Evolutionary conservation across 2,797 vertebrate genomes (phyloP).

Genomic region (Sebastes taczanowskii): DNA sequence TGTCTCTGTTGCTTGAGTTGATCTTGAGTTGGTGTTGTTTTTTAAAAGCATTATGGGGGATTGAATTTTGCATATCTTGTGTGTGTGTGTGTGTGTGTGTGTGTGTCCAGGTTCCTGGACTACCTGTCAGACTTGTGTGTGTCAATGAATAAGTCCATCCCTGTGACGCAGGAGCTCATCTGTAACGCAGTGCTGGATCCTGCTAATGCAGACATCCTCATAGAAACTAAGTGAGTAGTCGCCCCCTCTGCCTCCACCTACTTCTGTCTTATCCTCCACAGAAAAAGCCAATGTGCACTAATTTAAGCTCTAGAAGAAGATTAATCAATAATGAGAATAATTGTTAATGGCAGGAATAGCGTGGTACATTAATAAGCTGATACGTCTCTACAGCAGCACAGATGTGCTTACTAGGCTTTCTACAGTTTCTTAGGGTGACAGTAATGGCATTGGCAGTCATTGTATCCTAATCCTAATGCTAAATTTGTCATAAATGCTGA

Average conservation of each 20-base stretch:
- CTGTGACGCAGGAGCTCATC: constrained; percentile 97
- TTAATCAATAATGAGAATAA: not conserved
- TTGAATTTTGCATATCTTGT: not conserved
- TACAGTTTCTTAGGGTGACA: not conserved
- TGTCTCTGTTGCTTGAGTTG: not conserved
- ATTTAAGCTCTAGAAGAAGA: not conserved
- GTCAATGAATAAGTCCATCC: constrained; percentile 99
- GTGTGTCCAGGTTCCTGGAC: constrained; percentile 91
- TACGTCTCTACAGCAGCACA: not conserved
- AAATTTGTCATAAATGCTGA: not conserved
- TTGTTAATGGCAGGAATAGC: not conserved
- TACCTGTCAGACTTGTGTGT: constrained; percentile 98
- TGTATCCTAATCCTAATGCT: not conserved
- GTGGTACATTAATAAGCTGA: not conserved
- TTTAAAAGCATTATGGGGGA: not conserved
- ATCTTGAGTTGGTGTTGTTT: not conserved
- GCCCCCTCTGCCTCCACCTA: not conserved
- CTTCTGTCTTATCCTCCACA: not conserved
- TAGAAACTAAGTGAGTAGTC: constrained; percentile 93
- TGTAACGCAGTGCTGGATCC: constrained; percentile 97
- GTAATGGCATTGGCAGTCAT: not conserved
- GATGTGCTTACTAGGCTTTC: not conserved
- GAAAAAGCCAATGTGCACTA: not conserved
- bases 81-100: constrained; percentile 8
- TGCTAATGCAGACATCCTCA: constrained; percentile 94